Evolutionary conservation across 53 echinoderm and acorn worm genomes (phyloP).

Genomic region (Actinopyga echinites): DNA sequence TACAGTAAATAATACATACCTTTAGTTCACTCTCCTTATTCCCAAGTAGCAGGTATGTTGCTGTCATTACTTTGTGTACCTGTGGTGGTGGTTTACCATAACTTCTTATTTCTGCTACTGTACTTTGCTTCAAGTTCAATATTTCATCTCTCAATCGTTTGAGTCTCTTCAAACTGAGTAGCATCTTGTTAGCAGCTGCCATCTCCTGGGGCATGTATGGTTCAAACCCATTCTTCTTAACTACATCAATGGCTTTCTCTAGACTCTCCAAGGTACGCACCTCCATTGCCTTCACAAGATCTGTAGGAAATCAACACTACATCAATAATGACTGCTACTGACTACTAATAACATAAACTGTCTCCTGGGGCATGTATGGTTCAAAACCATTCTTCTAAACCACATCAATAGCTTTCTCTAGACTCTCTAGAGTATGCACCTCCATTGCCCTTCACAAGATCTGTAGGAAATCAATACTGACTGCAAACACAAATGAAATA

Average conservation of each 20-base stretch:
- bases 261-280: constrained; percentile 78
- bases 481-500: no score
- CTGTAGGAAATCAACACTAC: constrained; percentile 29
- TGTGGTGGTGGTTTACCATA: constrained; percentile 85
- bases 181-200: constrained; percentile 93
- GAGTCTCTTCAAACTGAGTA: constrained; percentile 81
- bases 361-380: constrained; percentile 88
- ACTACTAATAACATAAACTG: no score
- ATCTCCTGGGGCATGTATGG: constrained; percentile 92
- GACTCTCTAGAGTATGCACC: constrained; percentile 72
- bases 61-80: constrained; percentile 93
- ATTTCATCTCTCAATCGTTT: constrained; percentile 91
- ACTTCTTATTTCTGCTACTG: constrained; percentile 94
- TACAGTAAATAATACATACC: constrained; percentile 46
- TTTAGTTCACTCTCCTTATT: constrained; percentile 80
- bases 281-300: constrained; percentile 83
- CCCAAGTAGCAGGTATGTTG: constrained; percentile 92
- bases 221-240: constrained; percentile 93
- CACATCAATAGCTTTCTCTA: constrained; percentile 85
- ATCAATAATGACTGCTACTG: not conserved
- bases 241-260: constrained; percentile 85
- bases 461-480: constrained; percentile 30
- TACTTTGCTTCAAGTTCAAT: constrained; percentile 94
- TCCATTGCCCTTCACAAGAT: constrained; percentile 84
- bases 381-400: constrained; percentile 95